A percentile compares a stretch with the other conserved stretches of the same genome.
phyloP scores from a whole-genome alignment of 2,113 vertebrate genomes.

The Numenius arquata region DNA sequence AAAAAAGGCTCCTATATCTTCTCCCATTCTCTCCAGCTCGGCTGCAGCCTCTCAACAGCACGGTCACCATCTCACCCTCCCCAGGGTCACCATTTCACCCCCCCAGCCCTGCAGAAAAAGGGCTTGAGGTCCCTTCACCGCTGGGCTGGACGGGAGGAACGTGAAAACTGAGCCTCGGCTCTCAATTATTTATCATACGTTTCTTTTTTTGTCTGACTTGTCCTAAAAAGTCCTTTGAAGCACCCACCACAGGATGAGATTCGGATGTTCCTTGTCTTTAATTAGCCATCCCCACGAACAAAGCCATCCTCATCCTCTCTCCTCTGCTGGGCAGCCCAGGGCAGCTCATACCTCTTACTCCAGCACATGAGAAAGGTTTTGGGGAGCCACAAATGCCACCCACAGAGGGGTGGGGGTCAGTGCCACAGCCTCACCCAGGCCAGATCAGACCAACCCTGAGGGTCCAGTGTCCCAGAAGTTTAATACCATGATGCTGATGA shows the following conservation, averaged over 20 bases:
- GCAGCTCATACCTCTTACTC: background rate
- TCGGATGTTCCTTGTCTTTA: background rate
- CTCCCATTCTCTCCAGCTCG: accelerated
- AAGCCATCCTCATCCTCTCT: background rate
- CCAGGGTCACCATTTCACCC: accelerated
- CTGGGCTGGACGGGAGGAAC: background rate
- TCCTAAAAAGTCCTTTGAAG: background rate
- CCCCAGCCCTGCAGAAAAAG: background rate
- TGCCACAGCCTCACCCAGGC: background rate
- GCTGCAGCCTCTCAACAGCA: background rate
- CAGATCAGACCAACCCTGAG: background rate
- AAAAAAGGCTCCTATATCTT: background rate
- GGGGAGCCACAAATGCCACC: background rate
- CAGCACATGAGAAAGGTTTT: background rate
- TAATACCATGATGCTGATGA: accelerated
- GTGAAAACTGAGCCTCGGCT: background rate
- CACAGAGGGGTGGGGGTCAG: background rate
- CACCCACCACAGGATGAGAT: background rate
- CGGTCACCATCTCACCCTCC: accelerated
- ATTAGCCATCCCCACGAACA: accelerated
- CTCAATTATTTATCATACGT: background rate
- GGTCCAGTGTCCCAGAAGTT: background rate
- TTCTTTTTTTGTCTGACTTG: background rate
- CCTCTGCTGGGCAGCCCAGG: background rate
- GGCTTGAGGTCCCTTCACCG: background rate